phyloP scores from a whole-genome alignment of 2,113 vertebrate species.

The Sturnira hondurensis region DNA sequence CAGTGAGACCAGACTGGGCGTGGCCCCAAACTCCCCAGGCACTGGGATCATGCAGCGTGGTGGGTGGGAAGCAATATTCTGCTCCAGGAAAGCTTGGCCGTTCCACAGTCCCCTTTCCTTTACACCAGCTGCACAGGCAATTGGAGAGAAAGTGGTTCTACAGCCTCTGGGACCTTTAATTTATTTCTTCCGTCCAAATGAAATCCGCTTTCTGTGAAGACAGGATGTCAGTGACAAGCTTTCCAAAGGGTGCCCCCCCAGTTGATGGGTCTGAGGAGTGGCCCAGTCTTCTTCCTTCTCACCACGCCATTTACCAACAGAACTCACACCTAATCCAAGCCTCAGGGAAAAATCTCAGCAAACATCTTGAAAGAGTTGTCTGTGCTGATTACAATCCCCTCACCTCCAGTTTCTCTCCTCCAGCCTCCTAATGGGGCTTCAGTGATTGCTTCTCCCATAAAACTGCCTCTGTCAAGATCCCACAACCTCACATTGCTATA shows the following conservation, averaged over 20 bases:
- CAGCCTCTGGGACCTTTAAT: background rate
- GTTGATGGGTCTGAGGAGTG: too few species aligned
- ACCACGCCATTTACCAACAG: background rate
- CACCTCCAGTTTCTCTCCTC: background rate
- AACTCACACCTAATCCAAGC: background rate
- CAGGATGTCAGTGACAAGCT: background rate
- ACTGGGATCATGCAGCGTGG: background rate
- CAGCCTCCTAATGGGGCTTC: background rate
- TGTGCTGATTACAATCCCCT: background rate
- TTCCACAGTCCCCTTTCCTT: background rate
- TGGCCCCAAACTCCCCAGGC: background rate
- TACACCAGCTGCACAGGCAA: background rate
- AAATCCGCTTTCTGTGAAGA: background rate
- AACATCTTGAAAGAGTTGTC: background rate
- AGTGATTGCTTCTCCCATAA: background rate
- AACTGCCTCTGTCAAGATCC: too few species aligned
- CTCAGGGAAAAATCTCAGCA: background rate
- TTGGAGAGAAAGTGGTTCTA: background rate
- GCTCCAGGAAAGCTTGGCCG: background rate
- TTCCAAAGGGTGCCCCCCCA: fast-evolving
- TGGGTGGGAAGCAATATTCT: background rate
- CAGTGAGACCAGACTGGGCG: conserved; percentile 52
- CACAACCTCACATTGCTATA: fast-evolving
- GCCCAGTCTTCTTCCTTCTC: background rate
- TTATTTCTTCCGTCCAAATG: background rate